Conservation (phyloP, 2,797 vertebrate genomes). For the Euthynnus affinis region DNA sequence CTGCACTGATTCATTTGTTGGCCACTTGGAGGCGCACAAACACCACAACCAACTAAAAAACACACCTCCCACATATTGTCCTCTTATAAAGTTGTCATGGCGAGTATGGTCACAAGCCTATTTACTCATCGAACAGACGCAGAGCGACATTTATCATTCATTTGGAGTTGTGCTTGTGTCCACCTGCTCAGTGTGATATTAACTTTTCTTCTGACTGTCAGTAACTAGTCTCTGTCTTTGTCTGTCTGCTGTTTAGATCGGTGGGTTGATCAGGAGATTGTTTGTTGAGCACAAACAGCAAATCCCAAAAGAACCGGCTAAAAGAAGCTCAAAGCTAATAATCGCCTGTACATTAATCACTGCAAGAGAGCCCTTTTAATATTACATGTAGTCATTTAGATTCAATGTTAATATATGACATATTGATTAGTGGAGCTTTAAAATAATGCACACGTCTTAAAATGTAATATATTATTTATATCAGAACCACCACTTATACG, state of each 20-base stretch:
- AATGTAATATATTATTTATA: constrained; percentile 31
- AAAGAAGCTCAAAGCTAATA: constrained; percentile 4
- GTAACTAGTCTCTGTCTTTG: too few species aligned
- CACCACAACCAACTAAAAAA: background rate
- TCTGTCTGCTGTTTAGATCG: too few species aligned
- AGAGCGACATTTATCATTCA: background rate
- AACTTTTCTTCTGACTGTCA: background rate
- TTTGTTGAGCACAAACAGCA: background rate
- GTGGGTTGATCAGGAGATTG: too few species aligned
- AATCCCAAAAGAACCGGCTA: background rate
- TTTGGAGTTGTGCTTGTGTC: background rate
- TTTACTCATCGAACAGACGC: background rate
- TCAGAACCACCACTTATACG: constrained; percentile 5
- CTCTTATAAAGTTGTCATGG: background rate
- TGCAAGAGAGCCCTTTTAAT: background rate
- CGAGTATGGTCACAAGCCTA: too few species aligned
- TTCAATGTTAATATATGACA: too few species aligned
- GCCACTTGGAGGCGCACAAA: constrained; percentile 1
- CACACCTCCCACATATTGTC: background rate
- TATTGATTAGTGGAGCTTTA: constrained; percentile 30
- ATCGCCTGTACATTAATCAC: background rate
- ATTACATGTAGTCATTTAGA: background rate
- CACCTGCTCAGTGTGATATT: background rate
- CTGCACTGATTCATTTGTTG: background rate
- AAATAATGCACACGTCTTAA: constrained; percentile 27